Base-by-base conservation (phyloP, 2,888 invertebrate species). In the Melanostoma scalare region DNA sequence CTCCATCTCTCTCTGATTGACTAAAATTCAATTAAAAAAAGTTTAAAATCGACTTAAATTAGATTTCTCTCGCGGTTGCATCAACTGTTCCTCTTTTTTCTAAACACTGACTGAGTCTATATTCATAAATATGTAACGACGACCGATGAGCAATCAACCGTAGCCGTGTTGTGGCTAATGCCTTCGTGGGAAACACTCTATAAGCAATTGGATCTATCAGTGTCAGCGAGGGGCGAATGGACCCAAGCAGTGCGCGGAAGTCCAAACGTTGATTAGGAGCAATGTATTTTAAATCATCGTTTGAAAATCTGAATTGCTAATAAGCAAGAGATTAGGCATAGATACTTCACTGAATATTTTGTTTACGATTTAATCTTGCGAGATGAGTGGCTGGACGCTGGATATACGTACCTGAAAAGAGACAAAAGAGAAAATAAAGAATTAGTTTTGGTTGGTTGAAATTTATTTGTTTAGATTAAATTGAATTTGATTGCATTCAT, bases 281-380 rank as follows among this genome's bases (percentile, higher is more conserved):
- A 69, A 65, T 52, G 50, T 69, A 44, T 78, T 63, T 44, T n/a
- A 55, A 72, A 52, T 50, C 75, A 38, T 68, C 60, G 44, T 46
- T 30, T 33, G 20, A n/a, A 58, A 78, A 79, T 84, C 78, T 71
- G 71, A 78, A 79, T 78, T 75, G 74, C 55, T 84, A 84, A 84
- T 84, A 61, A 75, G 71, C 30, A 50, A 65, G 60, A 65, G 48
- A 5, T 42, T 42, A 50, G 58, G 20, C 20, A 53, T 50, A 75
- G 67, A 55, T 72, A 73, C 71, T 61, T 31, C 20, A n/a, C 63
- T 50, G 61, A 61, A 63, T 63, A 30, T 5, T 48, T 63, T 63
- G 63, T 63, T 50, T 38, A 63, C 55, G 61, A 30, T 42, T 35
- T 3, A 60, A 60, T 6, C 55, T 35, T 33, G 6, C 58, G 50